Evolutionary conservation across 2,797 vertebrate genomes (phyloP).

Genomic region (Melanotaenia pygmaea): DNA sequence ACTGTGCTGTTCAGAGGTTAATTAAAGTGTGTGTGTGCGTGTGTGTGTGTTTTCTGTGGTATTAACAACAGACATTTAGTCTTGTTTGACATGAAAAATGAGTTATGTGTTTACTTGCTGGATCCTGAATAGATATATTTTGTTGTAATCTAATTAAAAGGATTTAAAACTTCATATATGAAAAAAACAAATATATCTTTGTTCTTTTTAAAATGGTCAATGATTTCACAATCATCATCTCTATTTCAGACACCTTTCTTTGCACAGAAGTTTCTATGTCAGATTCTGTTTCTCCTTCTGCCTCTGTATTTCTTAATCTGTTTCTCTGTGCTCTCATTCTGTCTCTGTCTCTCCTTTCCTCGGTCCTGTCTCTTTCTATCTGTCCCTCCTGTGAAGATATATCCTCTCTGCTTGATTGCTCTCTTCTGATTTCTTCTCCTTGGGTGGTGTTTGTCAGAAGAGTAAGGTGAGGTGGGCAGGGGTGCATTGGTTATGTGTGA

Average conservation of each 20-base stretch:
- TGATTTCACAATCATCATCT: constrained; percentile 39
- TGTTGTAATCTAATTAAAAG: not conserved
- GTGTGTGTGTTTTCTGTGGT: no score
- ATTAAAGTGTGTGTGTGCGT: no score
- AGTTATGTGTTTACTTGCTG: no score
- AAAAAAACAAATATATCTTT: constrained; percentile 6
- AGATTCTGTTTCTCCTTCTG: constrained; percentile 20
- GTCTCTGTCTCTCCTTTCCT: constrained; percentile 25
- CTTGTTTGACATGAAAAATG: no score
- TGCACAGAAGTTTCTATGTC: constrained; percentile 18
- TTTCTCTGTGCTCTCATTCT: constrained; percentile 33
- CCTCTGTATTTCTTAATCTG: constrained; percentile 38
- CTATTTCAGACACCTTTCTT: constrained; percentile 27
- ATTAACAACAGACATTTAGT: no score
- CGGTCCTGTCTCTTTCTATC: constrained; percentile 32
- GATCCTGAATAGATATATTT: no score
- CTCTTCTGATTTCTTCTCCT: constrained; percentile 69
- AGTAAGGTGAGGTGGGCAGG: constrained; percentile 9
- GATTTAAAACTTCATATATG: constrained; percentile 6
- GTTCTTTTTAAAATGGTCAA: constrained; percentile 45
- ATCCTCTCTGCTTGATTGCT: constrained; percentile 74
- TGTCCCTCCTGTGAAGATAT: constrained; percentile 67
- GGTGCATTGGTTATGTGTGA: constrained; percentile 30
- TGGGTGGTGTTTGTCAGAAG: constrained; percentile 64
- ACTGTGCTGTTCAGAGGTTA: no score